A percentile compares a stretch with the other conserved stretches of the same genome.
phyloP scores from a whole-genome alignment of 2,113 vertebrate species.

The Menidia beryllina region DNA sequence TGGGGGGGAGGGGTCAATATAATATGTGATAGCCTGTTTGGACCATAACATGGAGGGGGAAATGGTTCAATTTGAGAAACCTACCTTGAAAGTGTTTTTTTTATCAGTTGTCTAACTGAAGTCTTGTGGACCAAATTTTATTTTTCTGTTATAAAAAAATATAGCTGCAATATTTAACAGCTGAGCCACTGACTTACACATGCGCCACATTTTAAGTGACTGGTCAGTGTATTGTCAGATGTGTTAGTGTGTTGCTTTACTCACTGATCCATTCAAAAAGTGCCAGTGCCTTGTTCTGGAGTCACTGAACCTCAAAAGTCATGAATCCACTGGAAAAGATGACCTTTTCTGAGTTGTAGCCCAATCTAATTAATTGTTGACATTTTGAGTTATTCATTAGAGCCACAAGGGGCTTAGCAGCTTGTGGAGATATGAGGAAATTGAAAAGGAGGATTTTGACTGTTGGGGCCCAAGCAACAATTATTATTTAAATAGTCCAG shows the following conservation, averaged over 20 bases:
- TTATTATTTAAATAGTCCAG: constrained; percentile 27
- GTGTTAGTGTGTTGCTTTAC: too few species aligned
- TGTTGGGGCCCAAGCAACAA: constrained; percentile 24
- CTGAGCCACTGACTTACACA: background rate
- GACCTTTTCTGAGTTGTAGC: constrained; percentile 62
- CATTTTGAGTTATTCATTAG: constrained; percentile 58
- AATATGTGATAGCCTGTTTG: background rate
- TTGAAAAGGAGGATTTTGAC: constrained; percentile 42
- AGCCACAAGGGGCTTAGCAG: constrained; percentile 39
- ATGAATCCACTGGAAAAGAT: constrained; percentile 33
- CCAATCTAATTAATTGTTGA: constrained; percentile 69
- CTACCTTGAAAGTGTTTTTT: background rate
- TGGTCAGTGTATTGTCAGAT: too few species aligned
- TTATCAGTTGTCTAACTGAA: background rate
- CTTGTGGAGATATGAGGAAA: constrained; percentile 52
- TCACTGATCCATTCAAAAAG: constrained; percentile 19
- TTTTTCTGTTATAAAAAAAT: background rate
- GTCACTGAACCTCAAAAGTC: constrained; percentile 31
- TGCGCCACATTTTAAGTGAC: background rate
- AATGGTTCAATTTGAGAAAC: background rate
- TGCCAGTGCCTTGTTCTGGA: background rate
- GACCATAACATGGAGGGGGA: background rate
- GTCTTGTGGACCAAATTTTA: background rate
- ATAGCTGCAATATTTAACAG: background rate
- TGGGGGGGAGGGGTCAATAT: too few species aligned